Conservation (phyloP, 1,140 invertebrate species). For the Drosophila paulistorum region DNA sequence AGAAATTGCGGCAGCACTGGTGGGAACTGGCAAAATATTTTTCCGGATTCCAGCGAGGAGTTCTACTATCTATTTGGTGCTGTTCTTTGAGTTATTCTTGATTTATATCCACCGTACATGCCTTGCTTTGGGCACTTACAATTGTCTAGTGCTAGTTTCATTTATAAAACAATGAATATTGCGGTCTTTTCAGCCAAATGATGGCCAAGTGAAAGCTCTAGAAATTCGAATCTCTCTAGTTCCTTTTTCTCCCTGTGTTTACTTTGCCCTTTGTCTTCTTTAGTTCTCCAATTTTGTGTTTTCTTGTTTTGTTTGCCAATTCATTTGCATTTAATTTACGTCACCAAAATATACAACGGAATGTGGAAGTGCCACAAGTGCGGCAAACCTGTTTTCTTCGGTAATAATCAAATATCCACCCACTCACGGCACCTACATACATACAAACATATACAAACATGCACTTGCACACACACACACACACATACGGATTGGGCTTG, state of each 20-base stretch:
- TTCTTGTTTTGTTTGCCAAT: constrained; percentile 54
- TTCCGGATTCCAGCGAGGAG: neutral
- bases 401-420: constrained; percentile 83
- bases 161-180: constrained; percentile 61
- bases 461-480: constrained; percentile 1
- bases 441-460: constrained; percentile 31
- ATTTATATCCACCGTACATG: constrained; percentile 41
- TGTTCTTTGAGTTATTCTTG: constrained; percentile 68
- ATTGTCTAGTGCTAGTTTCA: constrained; percentile 45
- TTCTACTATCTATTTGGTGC: constrained; percentile 41
- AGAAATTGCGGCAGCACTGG: neutral
- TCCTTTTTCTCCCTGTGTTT: constrained; percentile 59
- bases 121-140: constrained; percentile 19
- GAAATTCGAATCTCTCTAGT: constrained; percentile 31
- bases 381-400: constrained; percentile 93
- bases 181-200: constrained; percentile 14
- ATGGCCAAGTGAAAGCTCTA: constrained; percentile 40
- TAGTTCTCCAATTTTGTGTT: constrained; percentile 52
- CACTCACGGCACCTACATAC: constrained; percentile 16
- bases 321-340: constrained; percentile 63
- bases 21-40: neutral
- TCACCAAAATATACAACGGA: constrained; percentile 43
- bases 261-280: constrained; percentile 61
- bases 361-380: constrained; percentile 96
- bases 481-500: constrained; percentile 26